phyloP scores from a whole-genome alignment of 2,113 vertebrate species.

The Epinephelus fuscoguttatus region DNA sequence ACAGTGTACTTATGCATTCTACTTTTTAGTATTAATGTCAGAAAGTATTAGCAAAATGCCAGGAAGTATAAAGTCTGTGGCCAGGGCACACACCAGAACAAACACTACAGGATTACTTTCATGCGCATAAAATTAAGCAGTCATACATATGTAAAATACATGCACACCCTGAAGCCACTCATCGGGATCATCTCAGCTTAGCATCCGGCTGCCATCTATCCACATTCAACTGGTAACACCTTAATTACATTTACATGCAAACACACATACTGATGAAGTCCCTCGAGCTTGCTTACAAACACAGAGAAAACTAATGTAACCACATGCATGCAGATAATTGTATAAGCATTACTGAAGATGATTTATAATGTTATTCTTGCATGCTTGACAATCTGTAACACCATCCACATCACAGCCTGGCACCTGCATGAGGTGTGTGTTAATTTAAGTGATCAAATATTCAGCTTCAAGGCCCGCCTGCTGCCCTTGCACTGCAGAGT shows the following conservation, averaged over 20 bases:
- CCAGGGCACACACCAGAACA: background rate
- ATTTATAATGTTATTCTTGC: constrained; percentile 27
- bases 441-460: constrained; percentile 23
- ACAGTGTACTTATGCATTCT: background rate
- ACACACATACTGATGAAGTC: constrained; percentile 11
- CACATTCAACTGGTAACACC: background rate
- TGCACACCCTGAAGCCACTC: constrained; percentile 13
- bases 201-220: constrained; percentile 9
- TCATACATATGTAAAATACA: constrained; percentile 12
- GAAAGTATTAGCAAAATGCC: background rate
- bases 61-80: background rate
- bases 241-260: constrained; percentile 56
- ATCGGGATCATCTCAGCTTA: constrained; percentile 23
- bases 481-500: background rate
- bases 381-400: constrained; percentile 26
- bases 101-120: background rate
- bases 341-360: constrained; percentile 32
- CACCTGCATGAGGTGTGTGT: constrained; percentile 3
- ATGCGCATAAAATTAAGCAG: constrained; percentile 14
- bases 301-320: constrained; percentile 3
- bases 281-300: constrained; percentile 3
- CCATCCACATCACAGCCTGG: background rate
- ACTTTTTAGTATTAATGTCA: background rate
- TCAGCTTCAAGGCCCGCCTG: background rate
- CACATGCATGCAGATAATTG: constrained; percentile 23